Evolutionary conservation across 2,113 vertebrate genomes (phyloP), one percentile per base, ranked within the genome.

Genomic region (Strix aluco): DNA sequence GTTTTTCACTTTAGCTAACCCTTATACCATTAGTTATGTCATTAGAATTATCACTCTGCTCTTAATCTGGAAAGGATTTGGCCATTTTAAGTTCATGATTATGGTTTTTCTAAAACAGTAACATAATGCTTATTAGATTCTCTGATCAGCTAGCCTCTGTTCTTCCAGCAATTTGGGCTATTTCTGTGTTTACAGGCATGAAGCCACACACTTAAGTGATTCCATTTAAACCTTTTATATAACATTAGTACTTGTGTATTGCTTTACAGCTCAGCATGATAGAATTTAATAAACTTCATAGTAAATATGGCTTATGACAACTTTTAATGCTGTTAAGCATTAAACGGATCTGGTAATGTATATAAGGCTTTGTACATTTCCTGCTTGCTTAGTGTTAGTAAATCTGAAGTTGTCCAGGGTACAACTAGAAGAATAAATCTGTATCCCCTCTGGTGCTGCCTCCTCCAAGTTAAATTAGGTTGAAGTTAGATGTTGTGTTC

Each of bases 131-230:
- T 78, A 71, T 74, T 94, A 55, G 63, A 66, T 54, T 81, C 13
- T 94, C 51, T 78, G 75, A 81, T 92, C 63, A 86, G 38, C 12
- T 49, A 29, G 29, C 89, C 84, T 94, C 69, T 96, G 51, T 74
- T 96, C 36, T 92, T 95, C n/a, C 61, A 94, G 73, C 69, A 87
- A 15, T 63, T 89, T 61, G 61, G 91, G 44, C 83, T 75, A 79
- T 96, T 96, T 90, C 40, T 94, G 52, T 78, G 23, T 87, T 94
- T 84, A 72, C 36, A 87, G 47, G 61, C 84, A 61, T 67, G 81
- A 92, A 95, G 61, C 78, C 57, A 55, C 67, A 63, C 18, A 47
- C 29, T 47, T 27, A 59, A 88, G n/a, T 86, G 89, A 47, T 96
- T 81, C 27, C 8, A 32, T 92, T 94, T 81, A 71, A 92, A 89